Percentiles rank a stretch among this genome's conserved stretches.
phyloP scores from a whole-genome alignment of 2,888 invertebrate genomes.

The Mamestra brassicae region DNA sequence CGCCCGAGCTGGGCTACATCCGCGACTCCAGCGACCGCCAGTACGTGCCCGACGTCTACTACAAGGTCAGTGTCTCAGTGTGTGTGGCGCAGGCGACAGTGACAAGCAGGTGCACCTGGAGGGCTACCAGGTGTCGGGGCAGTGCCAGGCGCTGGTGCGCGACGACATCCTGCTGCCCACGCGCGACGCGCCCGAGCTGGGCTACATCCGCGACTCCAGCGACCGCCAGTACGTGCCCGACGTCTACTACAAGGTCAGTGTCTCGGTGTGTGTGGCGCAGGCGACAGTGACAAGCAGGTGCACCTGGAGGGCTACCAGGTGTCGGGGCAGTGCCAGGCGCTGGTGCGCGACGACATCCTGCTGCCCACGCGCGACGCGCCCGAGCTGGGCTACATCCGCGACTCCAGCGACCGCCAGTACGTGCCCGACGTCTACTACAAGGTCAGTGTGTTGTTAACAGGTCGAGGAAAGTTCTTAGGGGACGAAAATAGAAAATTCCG shows the following conservation, averaged over 20 bases:
- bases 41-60: slow-evolving; percentile 99
- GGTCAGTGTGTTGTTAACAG: slow-evolving; percentile 87
- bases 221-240: slow-evolving; percentile 99
- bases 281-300: too few relatives aligned
- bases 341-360: background rate
- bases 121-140: slow-evolving; percentile 99
- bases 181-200: slow-evolving; percentile 98
- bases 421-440: slow-evolving; percentile 99
- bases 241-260: slow-evolving; percentile 98
- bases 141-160: slow-evolving; percentile 98
- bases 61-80: slow-evolving; percentile 94
- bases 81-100: slow-evolving; percentile 94
- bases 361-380: slow-evolving; percentile 98
- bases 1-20: slow-evolving; percentile 98
- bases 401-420: slow-evolving; percentile 98
- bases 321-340: background rate
- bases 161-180: slow-evolving; percentile 98
- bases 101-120: slow-evolving; percentile 98
- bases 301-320: too few relatives aligned
- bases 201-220: slow-evolving; percentile 97
- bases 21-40: slow-evolving; percentile 97
- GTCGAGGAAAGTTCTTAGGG: too few relatives aligned
- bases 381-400: slow-evolving; percentile 98
- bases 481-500: too few relatives aligned
- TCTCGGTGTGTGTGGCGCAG: background rate